These are phyloP conservation scores for Villa cingulata DNA, from an alignment of 2,888 invertebrate genomes.

Conservation along the genomic window DNA sequence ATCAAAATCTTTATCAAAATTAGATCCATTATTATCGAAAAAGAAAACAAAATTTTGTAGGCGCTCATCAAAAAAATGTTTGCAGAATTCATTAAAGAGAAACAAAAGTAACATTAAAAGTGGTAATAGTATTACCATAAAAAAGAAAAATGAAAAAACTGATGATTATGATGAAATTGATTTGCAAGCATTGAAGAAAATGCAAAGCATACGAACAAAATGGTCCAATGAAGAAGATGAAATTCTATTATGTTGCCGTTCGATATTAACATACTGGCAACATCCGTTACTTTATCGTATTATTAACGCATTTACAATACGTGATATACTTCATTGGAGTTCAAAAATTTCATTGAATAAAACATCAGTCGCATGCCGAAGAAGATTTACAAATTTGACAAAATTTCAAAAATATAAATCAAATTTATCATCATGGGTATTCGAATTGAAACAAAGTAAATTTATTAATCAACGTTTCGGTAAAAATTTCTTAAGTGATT, in stretches of 20 bases:
- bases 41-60: neutral
- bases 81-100: neutral
- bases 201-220: conserved; percentile 45
- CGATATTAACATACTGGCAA: conserved; percentile 41
- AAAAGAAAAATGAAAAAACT: neutral
- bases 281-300: conserved; percentile 32
- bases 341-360: conserved; percentile 43
- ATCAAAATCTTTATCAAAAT: neutral
- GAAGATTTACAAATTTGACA: conserved; percentile 48
- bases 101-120: neutral
- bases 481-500: conserved; percentile 27
- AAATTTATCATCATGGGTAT: conserved; percentile 46
- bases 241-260: conserved; percentile 50
- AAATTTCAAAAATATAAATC: conserved; percentile 44
- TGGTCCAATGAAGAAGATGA: conserved; percentile 59
- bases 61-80: neutral
- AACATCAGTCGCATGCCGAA: conserved; percentile 52
- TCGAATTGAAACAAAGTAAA: conserved; percentile 46
- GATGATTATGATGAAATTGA: conserved; percentile 48
- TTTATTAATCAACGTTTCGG: conserved; percentile 37
- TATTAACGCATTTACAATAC: conserved; percentile 36
- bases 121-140: neutral
- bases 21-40: neutral
- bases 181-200: conserved; percentile 45
- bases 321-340: conserved; percentile 44